These are phyloP conservation scores for Melanostoma scalare DNA, from an alignment of 2,888 invertebrate genomes.

Conservation along the genomic window DNA sequence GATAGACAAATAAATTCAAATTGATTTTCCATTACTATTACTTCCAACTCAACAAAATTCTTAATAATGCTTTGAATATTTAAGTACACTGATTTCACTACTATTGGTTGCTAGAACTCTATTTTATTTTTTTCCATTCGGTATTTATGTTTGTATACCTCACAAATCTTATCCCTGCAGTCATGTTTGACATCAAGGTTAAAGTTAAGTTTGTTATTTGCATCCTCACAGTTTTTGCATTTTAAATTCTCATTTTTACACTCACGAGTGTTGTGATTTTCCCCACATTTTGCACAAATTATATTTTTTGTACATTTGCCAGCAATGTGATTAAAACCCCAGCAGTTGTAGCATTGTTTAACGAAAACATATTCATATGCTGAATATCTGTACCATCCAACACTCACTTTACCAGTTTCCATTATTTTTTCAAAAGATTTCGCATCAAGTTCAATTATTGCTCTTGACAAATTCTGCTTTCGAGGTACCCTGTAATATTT, in stretches of 20 bases:
- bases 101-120: neutral
- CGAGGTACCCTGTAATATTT: neutral
- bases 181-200: neutral
- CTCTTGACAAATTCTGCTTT: neutral
- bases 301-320: neutral
- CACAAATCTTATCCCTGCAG: neutral
- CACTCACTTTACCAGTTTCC: too few relatives aligned
- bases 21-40: too few relatives aligned
- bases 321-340: constrained; percentile 12
- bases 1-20: too few relatives aligned
- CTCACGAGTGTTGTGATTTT: neutral
- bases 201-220: neutral
- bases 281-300: constrained; percentile 7
- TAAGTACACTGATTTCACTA: too few relatives aligned
- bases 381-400: neutral
- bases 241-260: constrained; percentile 8
- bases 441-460: neutral
- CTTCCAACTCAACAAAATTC: too few relatives aligned
- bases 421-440: neutral
- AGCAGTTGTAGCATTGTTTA: constrained; percentile 10
- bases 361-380: constrained; percentile 9
- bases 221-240: constrained; percentile 9
- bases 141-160: neutral
- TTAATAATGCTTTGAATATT: too few relatives aligned
- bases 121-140: neutral